Percentiles rank a stretch among this genome's conserved stretches.
phyloP scores from a whole-genome alignment of 2,888 invertebrate genomes.

The Alloscopus bannaensis region DNA sequence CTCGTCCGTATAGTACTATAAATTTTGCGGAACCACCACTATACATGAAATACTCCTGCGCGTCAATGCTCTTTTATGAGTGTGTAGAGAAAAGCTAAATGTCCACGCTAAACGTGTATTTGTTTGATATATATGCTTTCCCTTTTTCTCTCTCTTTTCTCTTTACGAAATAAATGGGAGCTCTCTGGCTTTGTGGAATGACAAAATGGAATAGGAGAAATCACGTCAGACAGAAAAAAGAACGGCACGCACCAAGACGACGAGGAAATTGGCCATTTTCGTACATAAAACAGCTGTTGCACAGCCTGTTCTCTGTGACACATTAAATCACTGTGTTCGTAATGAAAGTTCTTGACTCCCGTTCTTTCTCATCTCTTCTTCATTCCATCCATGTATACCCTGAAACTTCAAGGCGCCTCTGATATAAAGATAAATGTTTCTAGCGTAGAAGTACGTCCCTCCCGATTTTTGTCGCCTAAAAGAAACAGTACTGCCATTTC shows the following conservation, averaged over 20 bases:
- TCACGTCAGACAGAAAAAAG: conserved; percentile 61
- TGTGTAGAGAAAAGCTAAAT: too few relatives aligned
- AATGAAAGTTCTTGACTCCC: conserved; percentile 71
- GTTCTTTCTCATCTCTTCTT: conserved; percentile 48
- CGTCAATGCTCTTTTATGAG: too few relatives aligned
- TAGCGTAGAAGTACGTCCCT: too few relatives aligned
- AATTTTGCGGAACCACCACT: too few relatives aligned
- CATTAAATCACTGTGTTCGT: conserved; percentile 73
- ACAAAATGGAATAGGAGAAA: conserved; percentile 51
- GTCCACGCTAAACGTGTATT: too few relatives aligned
- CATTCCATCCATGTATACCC: conserved; percentile 54
- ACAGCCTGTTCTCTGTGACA: conserved; percentile 73
- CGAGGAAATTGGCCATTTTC: conserved; percentile 73
- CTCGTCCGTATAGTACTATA: too few relatives aligned
- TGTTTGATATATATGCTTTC: background rate
- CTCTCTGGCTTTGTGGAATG: conserved; percentile 15
- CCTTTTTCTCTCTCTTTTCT: conserved; percentile 8
- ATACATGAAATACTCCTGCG: too few relatives aligned
- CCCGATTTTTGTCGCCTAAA: too few relatives aligned
- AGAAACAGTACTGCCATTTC: conserved; percentile 1
- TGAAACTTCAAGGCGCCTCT: conserved; percentile 39
- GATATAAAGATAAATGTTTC: too few relatives aligned
- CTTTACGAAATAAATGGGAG: background rate
- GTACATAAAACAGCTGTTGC: conserved; percentile 73
- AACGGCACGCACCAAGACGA: conserved; percentile 58